These are phyloP conservation scores for Nannobrachium achirus DNA, from an alignment of 2,113 vertebrate genomes.

Conservation along the genomic window DNA sequence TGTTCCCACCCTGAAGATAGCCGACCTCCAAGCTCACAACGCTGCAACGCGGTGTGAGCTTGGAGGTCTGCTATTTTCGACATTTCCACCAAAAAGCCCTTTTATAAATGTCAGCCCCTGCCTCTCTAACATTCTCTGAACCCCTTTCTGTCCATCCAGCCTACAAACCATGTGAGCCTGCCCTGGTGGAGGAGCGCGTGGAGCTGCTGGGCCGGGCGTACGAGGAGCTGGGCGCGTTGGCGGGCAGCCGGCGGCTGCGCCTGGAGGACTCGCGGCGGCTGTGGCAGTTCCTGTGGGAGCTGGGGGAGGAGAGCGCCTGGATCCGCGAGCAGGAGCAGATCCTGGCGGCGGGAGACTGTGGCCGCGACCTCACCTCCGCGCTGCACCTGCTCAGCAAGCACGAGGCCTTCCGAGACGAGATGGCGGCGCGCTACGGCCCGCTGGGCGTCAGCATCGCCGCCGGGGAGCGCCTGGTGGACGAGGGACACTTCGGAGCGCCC, in stretches of 20 bases:
- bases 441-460: conserved; percentile 85
- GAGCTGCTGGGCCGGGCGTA: conserved; percentile 83
- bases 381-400: conserved; percentile 91
- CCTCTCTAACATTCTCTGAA: no score
- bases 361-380: conserved; percentile 86
- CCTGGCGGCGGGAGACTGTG: conserved; percentile 84
- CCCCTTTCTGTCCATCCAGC: no score
- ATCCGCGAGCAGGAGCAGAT: conserved; percentile 92
- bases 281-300: conserved; percentile 93
- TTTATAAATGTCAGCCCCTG: no score
- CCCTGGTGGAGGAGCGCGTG: conserved; percentile 85
- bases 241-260: conserved; percentile 73
- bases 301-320: conserved; percentile 91
- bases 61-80: no score
- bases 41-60: no score
- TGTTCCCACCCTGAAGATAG: no score
- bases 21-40: no score
- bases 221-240: conserved; percentile 84
- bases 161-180: conserved; percentile 90
- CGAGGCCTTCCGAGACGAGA: conserved; percentile 87
- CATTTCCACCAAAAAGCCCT: no score
- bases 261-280: conserved; percentile 89
- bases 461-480: conserved; percentile 82
- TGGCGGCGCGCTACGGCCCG: conserved; percentile 89
- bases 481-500: conserved; percentile 84